Conservation (phyloP, 2,113 vertebrate species). For the Tetrao urogallus region DNA sequence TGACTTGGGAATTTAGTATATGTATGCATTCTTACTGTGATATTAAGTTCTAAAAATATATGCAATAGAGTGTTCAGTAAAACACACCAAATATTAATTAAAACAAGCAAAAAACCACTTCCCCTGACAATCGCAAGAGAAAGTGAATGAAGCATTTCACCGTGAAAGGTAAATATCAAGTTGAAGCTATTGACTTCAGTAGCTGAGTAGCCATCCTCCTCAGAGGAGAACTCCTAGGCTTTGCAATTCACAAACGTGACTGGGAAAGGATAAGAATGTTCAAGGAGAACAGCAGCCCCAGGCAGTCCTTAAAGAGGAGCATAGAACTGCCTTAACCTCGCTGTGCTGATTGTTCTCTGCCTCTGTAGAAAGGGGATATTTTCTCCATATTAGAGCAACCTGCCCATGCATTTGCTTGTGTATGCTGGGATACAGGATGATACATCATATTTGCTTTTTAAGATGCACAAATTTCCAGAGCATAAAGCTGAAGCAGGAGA, state of each 20-base stretch:
- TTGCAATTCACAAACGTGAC: neutral
- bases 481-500: neutral
- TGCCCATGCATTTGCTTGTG: fast-evolving
- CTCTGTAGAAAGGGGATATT: neutral
- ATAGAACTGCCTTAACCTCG: neutral
- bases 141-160: neutral
- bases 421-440: neutral
- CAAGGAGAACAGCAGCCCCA: neutral
- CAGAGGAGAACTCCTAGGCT: neutral
- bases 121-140: neutral
- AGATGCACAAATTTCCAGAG: neutral
- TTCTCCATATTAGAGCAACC: neutral
- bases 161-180: neutral
- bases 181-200: neutral
- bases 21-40: neutral
- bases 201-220: neutral
- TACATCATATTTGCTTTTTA: neutral
- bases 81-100: neutral
- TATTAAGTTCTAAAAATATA: conserved; percentile 5
- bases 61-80: neutral
- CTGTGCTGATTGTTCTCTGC: too few relatives aligned
- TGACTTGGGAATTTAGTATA: conserved; percentile 53
- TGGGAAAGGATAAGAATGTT: neutral
- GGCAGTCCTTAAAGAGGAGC: neutral
- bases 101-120: neutral